Evolutionary conservation across 2,888 invertebrate genomes (phyloP).

Genomic region (Drosophila neotestacea): DNA sequence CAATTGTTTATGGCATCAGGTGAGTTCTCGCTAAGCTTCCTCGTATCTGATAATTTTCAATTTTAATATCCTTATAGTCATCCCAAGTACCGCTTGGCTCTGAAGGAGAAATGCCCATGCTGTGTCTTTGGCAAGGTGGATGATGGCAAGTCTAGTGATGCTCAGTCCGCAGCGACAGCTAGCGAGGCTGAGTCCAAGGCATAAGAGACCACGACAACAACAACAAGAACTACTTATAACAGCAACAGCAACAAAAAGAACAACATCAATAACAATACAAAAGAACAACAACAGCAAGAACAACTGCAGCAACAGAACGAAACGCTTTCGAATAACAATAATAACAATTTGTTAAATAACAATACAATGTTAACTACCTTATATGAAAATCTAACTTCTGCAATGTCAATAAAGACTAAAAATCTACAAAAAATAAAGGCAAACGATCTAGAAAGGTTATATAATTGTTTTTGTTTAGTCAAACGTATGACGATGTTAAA

Average conservation of each 20-base stretch:
- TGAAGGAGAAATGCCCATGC: constrained; percentile 88
- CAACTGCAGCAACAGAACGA: constrained; percentile 83
- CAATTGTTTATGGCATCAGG: constrained; percentile 96
- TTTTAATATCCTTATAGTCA: constrained; percentile 85
- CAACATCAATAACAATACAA: constrained; percentile 57
- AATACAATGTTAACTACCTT: constrained; percentile 58
- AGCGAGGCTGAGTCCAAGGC: constrained; percentile 84
- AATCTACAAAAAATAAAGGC: constrained; percentile 72
- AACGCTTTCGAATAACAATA: constrained; percentile 80
- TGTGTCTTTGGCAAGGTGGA: constrained; percentile 84
- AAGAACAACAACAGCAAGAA: constrained; percentile 73
- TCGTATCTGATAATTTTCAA: neutral
- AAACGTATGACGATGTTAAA: too few relatives aligned
- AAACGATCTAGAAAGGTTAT: constrained; percentile 81
- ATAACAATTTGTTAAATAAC: constrained; percentile 68
- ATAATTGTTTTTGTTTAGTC: constrained; percentile 22
- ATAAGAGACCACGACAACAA: constrained; percentile 65
- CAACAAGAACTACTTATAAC: constrained; percentile 43
- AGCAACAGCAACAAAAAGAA: constrained; percentile 56
- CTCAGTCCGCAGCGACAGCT: constrained; percentile 83
- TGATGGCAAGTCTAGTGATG: constrained; percentile 83
- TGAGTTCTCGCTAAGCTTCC: constrained; percentile 76
- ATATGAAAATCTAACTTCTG: constrained; percentile 63
- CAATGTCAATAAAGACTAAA: constrained; percentile 82
- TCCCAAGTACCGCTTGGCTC: constrained; percentile 88